Evolutionary conservation across 2,797 vertebrate genomes (phyloP).

Genomic region (Squalus acanthias): DNA sequence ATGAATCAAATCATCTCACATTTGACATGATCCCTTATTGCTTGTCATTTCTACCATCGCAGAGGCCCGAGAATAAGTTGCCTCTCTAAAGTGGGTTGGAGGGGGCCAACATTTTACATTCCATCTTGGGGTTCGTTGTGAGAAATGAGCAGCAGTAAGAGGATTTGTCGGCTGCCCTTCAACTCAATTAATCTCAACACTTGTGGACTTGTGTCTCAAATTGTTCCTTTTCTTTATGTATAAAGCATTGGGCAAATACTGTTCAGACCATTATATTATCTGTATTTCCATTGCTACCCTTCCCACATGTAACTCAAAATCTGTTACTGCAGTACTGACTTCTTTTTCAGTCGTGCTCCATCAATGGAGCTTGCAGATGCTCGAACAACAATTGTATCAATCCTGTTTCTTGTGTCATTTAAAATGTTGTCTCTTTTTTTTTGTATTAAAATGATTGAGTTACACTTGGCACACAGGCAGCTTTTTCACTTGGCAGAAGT

Average conservation of each 20-base stretch:
- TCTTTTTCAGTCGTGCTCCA: neutral
- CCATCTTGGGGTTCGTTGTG: neutral
- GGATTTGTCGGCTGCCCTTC: too few relatives aligned
- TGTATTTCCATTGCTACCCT: neutral
- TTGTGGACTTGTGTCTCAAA: neutral
- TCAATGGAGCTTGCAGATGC: neutral
- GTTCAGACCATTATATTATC: neutral
- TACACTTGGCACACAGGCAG: neutral
- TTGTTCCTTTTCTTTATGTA: neutral
- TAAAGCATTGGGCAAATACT: neutral
- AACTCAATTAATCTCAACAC: too few relatives aligned
- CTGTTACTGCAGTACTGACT: neutral
- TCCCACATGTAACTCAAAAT: neutral
- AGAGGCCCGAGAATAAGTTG: neutral
- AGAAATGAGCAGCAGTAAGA: neutral
- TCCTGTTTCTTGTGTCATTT: neutral
- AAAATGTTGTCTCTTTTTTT: neutral
- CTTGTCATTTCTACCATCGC: neutral
- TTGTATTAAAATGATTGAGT: neutral
- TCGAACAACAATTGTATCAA: neutral
- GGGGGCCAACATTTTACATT: neutral
- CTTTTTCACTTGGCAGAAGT: neutral
- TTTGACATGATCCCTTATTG: neutral
- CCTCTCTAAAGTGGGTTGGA: neutral
- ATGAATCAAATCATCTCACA: neutral